Base-by-base conservation (phyloP, 1,140 invertebrate genomes). In the Drosophila simulans region DNA sequence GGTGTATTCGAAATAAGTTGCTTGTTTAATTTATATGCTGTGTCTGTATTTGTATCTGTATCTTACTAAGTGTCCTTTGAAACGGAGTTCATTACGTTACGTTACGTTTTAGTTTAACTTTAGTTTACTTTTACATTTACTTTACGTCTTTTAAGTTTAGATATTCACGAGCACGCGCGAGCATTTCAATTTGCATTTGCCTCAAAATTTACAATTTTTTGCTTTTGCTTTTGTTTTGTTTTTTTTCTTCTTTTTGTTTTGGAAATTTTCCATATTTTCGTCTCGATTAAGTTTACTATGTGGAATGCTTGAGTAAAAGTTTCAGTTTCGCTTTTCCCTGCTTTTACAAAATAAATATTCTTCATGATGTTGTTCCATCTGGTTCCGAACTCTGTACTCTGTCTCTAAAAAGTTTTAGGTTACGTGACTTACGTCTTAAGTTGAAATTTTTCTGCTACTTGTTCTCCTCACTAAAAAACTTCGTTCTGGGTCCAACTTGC, bases 131-230 rank as follows among this genome's bases (percentile, higher is more conserved):
- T 84, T 84, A 54, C 48, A 34, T 83, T 63, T 77, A 37, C 22
- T 45, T 83, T 64, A 64, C 60, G 35, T 77, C 49, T n/a, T 59
- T 83, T 65, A 71, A 60, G 37, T 77, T 89, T 89, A 77, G 80
- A 80, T 89, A 89, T 89, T 89, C 84, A 89, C 84, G 84, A 89
- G 84, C 84, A 89, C 84, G 77, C 84, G 77, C 80, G 84, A 89
- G 84, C 84, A 83, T 88, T 79, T 88, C 46, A 58, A 65, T 73
- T 80, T 73, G 66, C 72, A 68, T 81, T 68, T 69, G 34, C 60
- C 45, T 59, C 54, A 66, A 77, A 86, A 78, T 85, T n/a, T 81
- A 89, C 78, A 88, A 79, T 88, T 86, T 78, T 27, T 48, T 34
- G 25, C n/a, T 68, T 51, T 51, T 15, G 15, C 40, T 4, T 39